Evolutionary conservation across 2,113 vertebrate genomes (phyloP).

Genomic region (Pyxicephalus adspersus): DNA sequence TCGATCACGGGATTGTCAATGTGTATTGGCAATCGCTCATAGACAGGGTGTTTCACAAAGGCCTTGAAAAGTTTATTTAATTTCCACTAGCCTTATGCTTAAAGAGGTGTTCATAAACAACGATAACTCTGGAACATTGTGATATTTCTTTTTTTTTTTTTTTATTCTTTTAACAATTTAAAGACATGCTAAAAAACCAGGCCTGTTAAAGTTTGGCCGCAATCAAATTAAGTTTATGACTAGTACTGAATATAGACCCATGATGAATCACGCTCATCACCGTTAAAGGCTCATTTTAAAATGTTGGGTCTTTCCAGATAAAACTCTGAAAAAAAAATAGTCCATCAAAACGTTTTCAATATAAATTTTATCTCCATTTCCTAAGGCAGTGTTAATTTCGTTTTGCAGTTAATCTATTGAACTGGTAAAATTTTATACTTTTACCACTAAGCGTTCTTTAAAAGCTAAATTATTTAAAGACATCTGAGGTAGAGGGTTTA

Average conservation of each 20-base stretch:
- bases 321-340: conserved; percentile 72
- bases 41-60: conserved; percentile 62
- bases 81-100: neutral
- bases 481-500: conserved; percentile 74
- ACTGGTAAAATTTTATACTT: conserved; percentile 74
- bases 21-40: conserved; percentile 72
- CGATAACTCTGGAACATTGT: neutral
- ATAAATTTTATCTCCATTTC: conserved; percentile 77
- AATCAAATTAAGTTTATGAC: conserved; percentile 60
- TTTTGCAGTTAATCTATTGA: conserved; percentile 82
- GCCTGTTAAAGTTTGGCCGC: conserved; percentile 41
- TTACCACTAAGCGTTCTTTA: conserved; percentile 82
- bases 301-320: conserved; percentile 72
- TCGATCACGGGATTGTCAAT: conserved; percentile 72
- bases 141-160: no score
- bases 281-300: conserved; percentile 74
- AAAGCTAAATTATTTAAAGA: conserved; percentile 79
- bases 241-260: conserved; percentile 59
- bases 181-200: conserved; percentile 13
- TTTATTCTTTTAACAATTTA: neutral
- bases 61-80: conserved; percentile 60
- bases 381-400: conserved; percentile 80
- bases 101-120: neutral
- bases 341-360: conserved; percentile 74
- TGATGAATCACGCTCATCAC: conserved; percentile 60